These are phyloP conservation scores for Vombatus ursinus DNA, from an alignment of 2,113 vertebrate species.

Conservation along the genomic window DNA sequence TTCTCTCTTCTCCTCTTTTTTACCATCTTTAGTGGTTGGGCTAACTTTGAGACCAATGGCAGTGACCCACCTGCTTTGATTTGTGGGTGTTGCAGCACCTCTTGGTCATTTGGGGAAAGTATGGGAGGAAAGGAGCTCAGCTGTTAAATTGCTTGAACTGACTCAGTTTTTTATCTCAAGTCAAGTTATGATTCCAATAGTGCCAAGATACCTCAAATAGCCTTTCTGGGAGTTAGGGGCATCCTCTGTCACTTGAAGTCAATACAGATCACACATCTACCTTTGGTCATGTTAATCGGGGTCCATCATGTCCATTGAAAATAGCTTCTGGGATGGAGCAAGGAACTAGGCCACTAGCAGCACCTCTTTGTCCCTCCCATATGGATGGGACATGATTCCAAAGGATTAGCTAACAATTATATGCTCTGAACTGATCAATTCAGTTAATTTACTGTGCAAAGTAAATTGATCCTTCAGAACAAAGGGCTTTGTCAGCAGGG, in stretches of 20 bases:
- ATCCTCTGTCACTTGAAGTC: constrained; percentile 53
- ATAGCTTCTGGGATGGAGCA: constrained; percentile 67
- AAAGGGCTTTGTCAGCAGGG: constrained; percentile 90
- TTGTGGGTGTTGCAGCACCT: background rate
- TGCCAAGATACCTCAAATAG: constrained; percentile 42
- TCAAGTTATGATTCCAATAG: background rate
- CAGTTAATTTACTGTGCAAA: constrained; percentile 94
- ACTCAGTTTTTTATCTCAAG: background rate
- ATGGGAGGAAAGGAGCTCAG: constrained; percentile 11
- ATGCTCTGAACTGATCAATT: constrained; percentile 94
- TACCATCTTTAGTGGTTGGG: background rate
- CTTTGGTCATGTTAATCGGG: constrained; percentile 84
- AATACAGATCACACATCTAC: constrained; percentile 77
- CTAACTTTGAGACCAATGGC: constrained; percentile 17
- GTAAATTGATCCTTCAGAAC: constrained; percentile 94
- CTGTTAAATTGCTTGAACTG: background rate
- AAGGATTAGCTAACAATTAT: constrained; percentile 94
- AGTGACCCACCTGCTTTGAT: background rate
- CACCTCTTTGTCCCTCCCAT: constrained; percentile 90
- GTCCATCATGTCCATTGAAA: constrained; percentile 81
- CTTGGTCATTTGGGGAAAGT: constrained; percentile 34
- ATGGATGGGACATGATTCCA: constrained; percentile 94
- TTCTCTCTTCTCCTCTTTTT: background rate
- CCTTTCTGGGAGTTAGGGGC: constrained; percentile 22
- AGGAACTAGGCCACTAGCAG: constrained; percentile 78